phyloP scores from a whole-genome alignment of 2,797 vertebrate genomes.

The Prionace glauca region DNA sequence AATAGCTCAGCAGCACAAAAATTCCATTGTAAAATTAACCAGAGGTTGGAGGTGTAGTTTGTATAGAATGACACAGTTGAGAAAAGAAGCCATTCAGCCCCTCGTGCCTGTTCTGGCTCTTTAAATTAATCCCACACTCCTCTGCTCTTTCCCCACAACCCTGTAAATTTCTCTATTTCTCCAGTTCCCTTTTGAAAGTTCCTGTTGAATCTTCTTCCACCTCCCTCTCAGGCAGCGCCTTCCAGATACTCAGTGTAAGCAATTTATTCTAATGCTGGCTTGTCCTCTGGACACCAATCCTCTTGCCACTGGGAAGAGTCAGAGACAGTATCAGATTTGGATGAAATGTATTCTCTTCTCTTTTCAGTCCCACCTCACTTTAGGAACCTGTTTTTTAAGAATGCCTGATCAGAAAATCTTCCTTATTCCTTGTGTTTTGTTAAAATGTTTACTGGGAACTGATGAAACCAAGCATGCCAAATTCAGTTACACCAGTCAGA shows the following conservation, averaged over 20 bases:
- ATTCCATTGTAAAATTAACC: not conserved
- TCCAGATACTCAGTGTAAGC: not conserved
- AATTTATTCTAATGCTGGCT: not conserved
- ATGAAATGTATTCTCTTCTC: not conserved
- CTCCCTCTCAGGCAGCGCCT: not conserved
- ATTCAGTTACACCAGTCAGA: not conserved
- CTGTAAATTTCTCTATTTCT: not conserved
- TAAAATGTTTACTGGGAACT: not conserved
- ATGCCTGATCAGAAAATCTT: not conserved
- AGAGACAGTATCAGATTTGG: not conserved
- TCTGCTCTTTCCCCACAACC: not conserved
- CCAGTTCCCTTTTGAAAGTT: not conserved
- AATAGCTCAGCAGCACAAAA: slow-evolving; percentile 48
- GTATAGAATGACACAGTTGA: not conserved
- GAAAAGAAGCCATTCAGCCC: not conserved
- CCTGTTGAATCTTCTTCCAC: not conserved
- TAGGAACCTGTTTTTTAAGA: not conserved
- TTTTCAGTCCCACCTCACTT: not conserved
- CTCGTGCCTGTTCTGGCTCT: not conserved
- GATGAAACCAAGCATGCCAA: not conserved
- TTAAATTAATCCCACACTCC: not conserved
- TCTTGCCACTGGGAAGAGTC: not conserved
- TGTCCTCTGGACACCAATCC: not conserved
- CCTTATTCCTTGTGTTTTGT: not conserved
- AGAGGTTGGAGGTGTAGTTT: not conserved